Percentiles rank a stretch among this genome's conserved stretches.
Conservation (phyloP, 2,888 invertebrate species). For the Germaria angustata region DNA sequence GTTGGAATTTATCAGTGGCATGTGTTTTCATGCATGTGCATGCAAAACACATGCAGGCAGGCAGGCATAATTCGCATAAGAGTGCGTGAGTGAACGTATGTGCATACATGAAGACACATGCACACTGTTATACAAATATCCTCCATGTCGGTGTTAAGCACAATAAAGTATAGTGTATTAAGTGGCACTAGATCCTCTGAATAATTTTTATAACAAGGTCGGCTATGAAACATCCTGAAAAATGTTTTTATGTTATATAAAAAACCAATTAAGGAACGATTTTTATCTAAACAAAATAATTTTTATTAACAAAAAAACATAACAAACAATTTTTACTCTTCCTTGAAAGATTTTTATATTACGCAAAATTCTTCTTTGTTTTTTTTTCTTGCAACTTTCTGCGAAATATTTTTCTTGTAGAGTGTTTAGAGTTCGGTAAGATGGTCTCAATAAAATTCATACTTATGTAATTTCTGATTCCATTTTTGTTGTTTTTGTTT, state of each 20-base stretch:
- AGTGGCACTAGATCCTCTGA: not conserved
- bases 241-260: too few species aligned
- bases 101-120: not conserved
- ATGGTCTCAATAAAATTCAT: not conserved
- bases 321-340: too few species aligned
- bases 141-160: conserved; percentile 17
- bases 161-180: conserved; percentile 18
- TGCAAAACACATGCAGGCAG: not conserved
- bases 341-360: too few species aligned
- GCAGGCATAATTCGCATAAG: conserved; percentile 42
- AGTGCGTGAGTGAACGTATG: conserved; percentile 11
- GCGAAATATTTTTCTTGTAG: not conserved
- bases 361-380: too few species aligned
- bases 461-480: conserved; percentile 9
- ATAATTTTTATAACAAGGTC: not conserved
- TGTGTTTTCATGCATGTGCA: not conserved
- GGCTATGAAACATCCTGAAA: not conserved
- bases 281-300: too few species aligned
- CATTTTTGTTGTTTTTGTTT: not conserved
- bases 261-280: too few species aligned
- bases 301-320: too few species aligned
- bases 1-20: conserved; percentile 56
- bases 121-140: not conserved
- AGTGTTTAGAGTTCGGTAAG: not conserved
- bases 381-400: too few species aligned